Percentiles rank a stretch among this genome's conserved stretches.
These are phyloP conservation scores for Gadopsis marmoratus DNA, from an alignment of 2,797 vertebrate genomes.

Conservation along the genomic window DNA sequence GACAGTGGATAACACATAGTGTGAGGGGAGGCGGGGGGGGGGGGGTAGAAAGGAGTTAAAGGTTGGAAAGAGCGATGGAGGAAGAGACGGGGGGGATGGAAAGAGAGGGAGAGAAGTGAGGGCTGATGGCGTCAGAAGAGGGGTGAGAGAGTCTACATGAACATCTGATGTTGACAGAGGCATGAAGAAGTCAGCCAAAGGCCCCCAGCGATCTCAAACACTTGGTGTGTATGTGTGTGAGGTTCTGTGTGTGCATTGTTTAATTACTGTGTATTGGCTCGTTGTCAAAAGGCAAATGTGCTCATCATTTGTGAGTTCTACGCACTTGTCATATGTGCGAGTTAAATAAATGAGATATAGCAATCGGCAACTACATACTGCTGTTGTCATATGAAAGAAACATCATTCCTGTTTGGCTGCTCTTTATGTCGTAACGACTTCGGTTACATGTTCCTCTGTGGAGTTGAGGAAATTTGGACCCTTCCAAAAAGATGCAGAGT, in stretches of 20 bases:
- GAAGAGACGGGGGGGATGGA: conserved; percentile 43
- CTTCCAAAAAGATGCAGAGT: neutral
- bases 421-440: neutral
- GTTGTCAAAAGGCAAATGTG: conserved; percentile 12
- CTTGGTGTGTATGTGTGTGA: conserved; percentile 12
- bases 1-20: conserved; percentile 30
- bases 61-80: conserved; percentile 48
- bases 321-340: neutral
- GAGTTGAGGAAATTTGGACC: neutral
- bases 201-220: conserved; percentile 65
- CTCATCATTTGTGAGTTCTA: conserved; percentile 13
- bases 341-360: neutral
- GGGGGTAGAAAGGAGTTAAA: conserved; percentile 28
- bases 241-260: neutral
- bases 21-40: neutral
- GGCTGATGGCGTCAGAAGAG: conserved; percentile 67
- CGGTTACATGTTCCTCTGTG: neutral
- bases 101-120: conserved; percentile 43
- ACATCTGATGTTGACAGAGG: conserved; percentile 79
- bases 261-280: conserved; percentile 6
- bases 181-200: conserved; percentile 82
- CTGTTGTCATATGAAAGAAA: neutral
- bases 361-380: neutral
- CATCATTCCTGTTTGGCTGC: neutral
- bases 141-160: conserved; percentile 75